Evolutionary conservation across 1,140 invertebrate species (phyloP).

Genomic region (Probaryconus sp.): DNA sequence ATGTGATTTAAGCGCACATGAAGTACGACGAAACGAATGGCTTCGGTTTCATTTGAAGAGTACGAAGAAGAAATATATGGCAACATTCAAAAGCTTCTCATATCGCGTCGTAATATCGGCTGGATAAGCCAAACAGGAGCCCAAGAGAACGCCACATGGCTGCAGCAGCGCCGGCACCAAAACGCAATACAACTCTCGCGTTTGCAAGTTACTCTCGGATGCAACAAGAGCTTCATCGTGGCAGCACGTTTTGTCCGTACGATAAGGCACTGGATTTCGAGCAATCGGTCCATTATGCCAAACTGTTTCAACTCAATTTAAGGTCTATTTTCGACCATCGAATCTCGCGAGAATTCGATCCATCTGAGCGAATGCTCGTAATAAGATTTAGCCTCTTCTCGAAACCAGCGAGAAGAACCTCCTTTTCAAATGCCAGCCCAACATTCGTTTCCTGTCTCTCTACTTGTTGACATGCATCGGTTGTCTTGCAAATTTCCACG

Average conservation of each 20-base stretch:
- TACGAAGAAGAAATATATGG: conserved; percentile 62
- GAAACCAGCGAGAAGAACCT: conserved; percentile 48
- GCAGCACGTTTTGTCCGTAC: conserved; percentile 55
- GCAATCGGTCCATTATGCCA: conserved; percentile 62
- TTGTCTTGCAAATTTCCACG: conserved; percentile 45
- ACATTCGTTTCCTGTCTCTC: conserved; percentile 21
- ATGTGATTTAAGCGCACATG: conserved; percentile 16
- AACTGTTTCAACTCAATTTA: conserved; percentile 64
- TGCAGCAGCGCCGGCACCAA: too few relatives aligned
- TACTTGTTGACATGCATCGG: conserved; percentile 49
- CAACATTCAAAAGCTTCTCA: conserved; percentile 66
- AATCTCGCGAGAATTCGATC: conserved; percentile 61
- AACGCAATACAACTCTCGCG: conserved; percentile 50
- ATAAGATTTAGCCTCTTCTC: conserved; percentile 60
- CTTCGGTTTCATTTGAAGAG: conserved; percentile 59
- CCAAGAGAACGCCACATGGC: conserved; percentile 71
- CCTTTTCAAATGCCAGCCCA: conserved; percentile 45
- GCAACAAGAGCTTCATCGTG: conserved; percentile 59
- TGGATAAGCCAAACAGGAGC: conserved; percentile 73
- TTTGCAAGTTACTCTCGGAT: conserved; percentile 54
- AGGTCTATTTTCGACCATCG: conserved; percentile 61
- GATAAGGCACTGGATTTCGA: conserved; percentile 61
- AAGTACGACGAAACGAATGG: conserved; percentile 33
- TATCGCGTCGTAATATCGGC: conserved; percentile 74
- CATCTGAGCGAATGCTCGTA: conserved; percentile 56